phyloP scores from a whole-genome alignment of 2,113 vertebrate species.

The Ptychochromis oligacanthus region DNA sequence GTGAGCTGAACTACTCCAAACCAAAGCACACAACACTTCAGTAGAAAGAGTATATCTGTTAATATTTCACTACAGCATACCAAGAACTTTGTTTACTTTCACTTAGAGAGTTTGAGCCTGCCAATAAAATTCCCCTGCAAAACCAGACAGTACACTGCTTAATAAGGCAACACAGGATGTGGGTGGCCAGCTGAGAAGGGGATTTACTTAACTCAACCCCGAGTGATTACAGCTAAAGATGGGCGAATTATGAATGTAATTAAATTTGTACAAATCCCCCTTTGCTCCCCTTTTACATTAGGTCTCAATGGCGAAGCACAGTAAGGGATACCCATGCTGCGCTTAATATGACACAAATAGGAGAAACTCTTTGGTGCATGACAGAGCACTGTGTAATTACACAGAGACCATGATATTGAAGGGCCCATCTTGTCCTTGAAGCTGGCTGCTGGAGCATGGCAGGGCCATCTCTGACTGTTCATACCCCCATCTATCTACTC shows the following conservation, averaged over 20 bases:
- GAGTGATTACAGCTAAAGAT: conserved; percentile 69
- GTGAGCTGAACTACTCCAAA: conserved; percentile 1
- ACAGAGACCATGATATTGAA: conserved; percentile 62
- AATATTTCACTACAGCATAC: conserved; percentile 63
- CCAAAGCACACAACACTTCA: conserved; percentile 23
- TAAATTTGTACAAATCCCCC: conserved; percentile 69
- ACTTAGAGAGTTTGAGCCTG: conserved; percentile 45
- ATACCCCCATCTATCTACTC: conserved; percentile 54
- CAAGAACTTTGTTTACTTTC: conserved; percentile 63
- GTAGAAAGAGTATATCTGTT: conserved; percentile 52
- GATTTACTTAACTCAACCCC: conserved; percentile 65
- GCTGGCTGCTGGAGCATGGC: conserved; percentile 60
- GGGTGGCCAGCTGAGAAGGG: conserved; percentile 51
- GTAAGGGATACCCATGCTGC: conserved; percentile 48
- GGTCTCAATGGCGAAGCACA: conserved; percentile 55
- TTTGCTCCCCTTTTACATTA: conserved; percentile 53
- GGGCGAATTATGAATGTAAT: conserved; percentile 71
- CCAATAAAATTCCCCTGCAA: conserved; percentile 51
- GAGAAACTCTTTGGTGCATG: conserved; percentile 54
- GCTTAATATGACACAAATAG: conserved; percentile 65
- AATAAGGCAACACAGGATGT: conserved; percentile 22
- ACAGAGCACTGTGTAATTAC: conserved; percentile 72
- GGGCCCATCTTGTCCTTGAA: conserved; percentile 68
- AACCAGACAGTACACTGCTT: conserved; percentile 12
- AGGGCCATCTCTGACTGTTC: conserved; percentile 51